These are phyloP conservation scores for Spinibarbus caldwelli DNA, from an alignment of 2,797 vertebrate species.

Conservation along the genomic window DNA sequence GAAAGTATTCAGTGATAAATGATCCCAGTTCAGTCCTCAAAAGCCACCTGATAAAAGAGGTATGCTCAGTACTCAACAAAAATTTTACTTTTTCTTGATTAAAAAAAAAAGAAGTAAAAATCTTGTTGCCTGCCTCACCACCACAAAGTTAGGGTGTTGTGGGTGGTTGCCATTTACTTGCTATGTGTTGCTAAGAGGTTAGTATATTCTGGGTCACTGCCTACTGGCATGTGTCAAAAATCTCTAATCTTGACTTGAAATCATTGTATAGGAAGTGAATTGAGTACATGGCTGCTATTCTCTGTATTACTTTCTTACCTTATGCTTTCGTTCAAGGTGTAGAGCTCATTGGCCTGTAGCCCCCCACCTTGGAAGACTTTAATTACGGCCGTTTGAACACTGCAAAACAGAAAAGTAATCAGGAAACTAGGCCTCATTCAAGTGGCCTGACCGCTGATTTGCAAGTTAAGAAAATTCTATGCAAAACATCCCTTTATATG, in stretches of 20 bases:
- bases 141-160: background rate
- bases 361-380: conserved; percentile 93
- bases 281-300: background rate
- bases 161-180: background rate
- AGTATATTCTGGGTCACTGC: background rate
- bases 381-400: conserved; percentile 93
- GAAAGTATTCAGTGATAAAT: conserved; percentile 95
- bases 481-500: conserved; percentile 1
- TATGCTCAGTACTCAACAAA: background rate
- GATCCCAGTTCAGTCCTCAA: conserved; percentile 95
- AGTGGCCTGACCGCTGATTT: background rate
- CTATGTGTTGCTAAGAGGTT: background rate
- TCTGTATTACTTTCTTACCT: conserved; percentile 75
- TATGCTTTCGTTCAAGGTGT: conserved; percentile 91
- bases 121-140: too few relatives aligned
- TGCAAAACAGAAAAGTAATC: conserved; percentile 65
- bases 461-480: conserved; percentile 15
- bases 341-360: conserved; percentile 90
- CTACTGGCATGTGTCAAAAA: background rate
- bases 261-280: background rate
- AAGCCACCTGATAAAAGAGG: conserved; percentile 79
- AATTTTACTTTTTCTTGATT: background rate
- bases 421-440: conserved; percentile 16
- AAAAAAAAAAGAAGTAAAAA: background rate
- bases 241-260: background rate